A percentile compares a stretch with the other conserved stretches of the same genome.
Evolutionary conservation across 2,113 vertebrate genomes (phyloP).

Genomic region (Alectura lathami): DNA sequence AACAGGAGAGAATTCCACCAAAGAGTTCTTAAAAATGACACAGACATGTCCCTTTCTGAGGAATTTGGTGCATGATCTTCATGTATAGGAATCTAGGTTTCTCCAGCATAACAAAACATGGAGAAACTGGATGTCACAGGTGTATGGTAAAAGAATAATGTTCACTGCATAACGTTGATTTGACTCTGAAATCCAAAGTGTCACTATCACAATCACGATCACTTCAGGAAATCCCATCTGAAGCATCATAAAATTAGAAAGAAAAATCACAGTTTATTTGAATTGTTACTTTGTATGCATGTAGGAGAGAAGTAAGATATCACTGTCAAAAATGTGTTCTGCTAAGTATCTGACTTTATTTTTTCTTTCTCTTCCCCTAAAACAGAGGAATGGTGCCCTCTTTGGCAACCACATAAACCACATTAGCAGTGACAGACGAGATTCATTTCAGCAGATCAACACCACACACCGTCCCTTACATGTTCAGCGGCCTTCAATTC

Average conservation of each 20-base stretch:
- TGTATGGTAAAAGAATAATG: not conserved
- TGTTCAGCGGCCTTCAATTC: slow-evolving; percentile 92
- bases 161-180: not conserved
- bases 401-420: slow-evolving; percentile 97
- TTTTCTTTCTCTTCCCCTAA: slow-evolving; percentile 78
- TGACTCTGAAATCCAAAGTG: not conserved
- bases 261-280: slow-evolving; percentile 38
- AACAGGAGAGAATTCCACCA: not conserved
- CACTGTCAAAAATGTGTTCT: not conserved
- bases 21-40: not conserved
- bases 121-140: slow-evolving; percentile 37
- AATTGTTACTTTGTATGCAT: slow-evolving; percentile 40
- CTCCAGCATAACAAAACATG: not conserved
- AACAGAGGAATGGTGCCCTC: slow-evolving; percentile 94
- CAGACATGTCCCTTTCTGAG: not conserved
- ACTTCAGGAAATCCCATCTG: slow-evolving; percentile 31
- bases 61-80: slow-evolving; percentile 33
- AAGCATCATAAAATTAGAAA: slow-evolving; percentile 30
- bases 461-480: slow-evolving; percentile 96
- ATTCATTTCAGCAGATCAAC: slow-evolving; percentile 92
- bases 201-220: not conserved
- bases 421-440: slow-evolving; percentile 89
- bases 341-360: slow-evolving; percentile 7
- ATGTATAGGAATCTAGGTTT: not conserved
- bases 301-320: slow-evolving; percentile 38